Evolutionary conservation across 1,140 invertebrate species (phyloP).

Genomic region (Drosophila funebris): DNA sequence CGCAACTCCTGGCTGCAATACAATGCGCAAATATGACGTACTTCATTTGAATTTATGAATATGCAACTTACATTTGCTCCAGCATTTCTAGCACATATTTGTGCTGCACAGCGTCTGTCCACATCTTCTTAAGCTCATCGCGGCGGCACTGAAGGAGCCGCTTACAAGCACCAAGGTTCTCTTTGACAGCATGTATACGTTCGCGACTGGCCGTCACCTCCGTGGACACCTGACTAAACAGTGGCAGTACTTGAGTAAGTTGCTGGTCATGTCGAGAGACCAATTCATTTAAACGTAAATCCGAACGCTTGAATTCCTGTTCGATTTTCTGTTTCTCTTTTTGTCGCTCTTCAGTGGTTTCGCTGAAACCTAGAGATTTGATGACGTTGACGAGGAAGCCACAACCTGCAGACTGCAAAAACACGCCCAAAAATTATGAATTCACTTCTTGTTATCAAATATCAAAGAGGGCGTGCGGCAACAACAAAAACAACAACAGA

Average conservation of each 20-base stretch:
- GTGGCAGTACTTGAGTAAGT: constrained; percentile 89
- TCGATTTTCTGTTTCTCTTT: constrained; percentile 97
- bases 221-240: constrained; percentile 82
- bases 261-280: constrained; percentile 95
- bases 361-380: constrained; percentile 94
- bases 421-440: constrained; percentile 1
- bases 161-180: constrained; percentile 95
- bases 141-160: constrained; percentile 94
- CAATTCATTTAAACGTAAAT: constrained; percentile 93
- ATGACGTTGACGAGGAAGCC: constrained; percentile 95
- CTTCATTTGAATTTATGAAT: not conserved
- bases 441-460: constrained; percentile 22
- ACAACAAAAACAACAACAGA: constrained; percentile 38
- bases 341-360: constrained; percentile 97
- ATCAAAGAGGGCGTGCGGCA: constrained; percentile 60
- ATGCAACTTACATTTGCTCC: constrained; percentile 91
- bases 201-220: constrained; percentile 87
- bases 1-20: constrained; percentile 89
- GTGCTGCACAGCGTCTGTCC: constrained; percentile 96
- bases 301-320: constrained; percentile 96
- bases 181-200: constrained; percentile 93
- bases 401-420: constrained; percentile 65
- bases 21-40: not conserved
- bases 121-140: constrained; percentile 96
- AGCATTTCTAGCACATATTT: constrained; percentile 94